Base-by-base conservation (phyloP, 2,797 vertebrate genomes). In the Parauchenoglanis ngamensis region DNA sequence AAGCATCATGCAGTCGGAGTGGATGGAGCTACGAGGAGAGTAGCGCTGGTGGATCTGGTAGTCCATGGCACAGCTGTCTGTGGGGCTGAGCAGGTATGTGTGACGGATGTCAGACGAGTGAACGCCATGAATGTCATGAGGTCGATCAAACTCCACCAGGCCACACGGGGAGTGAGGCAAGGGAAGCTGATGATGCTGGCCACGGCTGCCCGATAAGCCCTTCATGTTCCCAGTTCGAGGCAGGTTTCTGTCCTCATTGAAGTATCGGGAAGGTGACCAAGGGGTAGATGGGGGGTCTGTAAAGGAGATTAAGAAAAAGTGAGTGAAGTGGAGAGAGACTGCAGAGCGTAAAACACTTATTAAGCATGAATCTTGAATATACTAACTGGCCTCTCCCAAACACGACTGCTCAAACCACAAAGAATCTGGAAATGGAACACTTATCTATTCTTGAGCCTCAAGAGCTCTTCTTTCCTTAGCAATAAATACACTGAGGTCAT, bases 1-100 rank as follows among this genome's bases (percentile, higher is more conserved):
- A 96, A 98, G 97, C 96, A 98, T 96, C 98, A 98, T 96, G 94
- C 98, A 99, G 94, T 99, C 98, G 0, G 98, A 99, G 95, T 99
- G 98, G 90, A 99, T 97, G 86, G 98, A 99, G 95, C 98, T 98
- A 91, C 98, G 96, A 0, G 98, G 98, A 0, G 98, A 99, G 95
- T 97, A 98, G 93, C 97, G 84, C 84, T 85, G 84, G 59, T 78
- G 98, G 90, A 97, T 88, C 84, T 90, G 98, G 91, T 95, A 95
- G 91, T 99, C 98, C 97, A 97, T 94, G 23, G 96, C 97, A 94
- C 97, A 99, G 95, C 97, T 97, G 94, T 99, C 98, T 0, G 97
- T 97, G 40, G 98, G 97, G 94, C 98, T 98, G 93, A 99, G 98
- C 94, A 99, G 96, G 94, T 99, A 99, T 3, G 97, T 92, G 86